Evolutionary conservation across 2,113 vertebrate genomes (phyloP).

Genomic region (Heterotilapia buettikoferi): DNA sequence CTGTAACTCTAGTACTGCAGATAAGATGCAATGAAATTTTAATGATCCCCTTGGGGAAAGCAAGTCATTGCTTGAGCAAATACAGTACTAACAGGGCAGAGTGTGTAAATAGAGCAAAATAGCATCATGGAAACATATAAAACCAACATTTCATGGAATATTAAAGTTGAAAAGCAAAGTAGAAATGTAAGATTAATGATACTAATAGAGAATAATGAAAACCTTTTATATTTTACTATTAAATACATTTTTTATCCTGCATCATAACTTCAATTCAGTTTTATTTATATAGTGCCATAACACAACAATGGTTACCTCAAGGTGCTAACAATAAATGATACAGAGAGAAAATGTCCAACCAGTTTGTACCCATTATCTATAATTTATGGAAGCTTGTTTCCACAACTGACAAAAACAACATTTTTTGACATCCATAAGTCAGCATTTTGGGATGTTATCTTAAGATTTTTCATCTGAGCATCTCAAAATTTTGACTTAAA

Average conservation of each 20-base stretch:
- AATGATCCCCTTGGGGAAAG: not conserved
- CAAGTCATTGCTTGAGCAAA: conserved; percentile 2
- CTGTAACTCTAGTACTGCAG: not conserved
- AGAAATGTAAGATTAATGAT: not conserved
- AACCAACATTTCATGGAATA: not conserved
- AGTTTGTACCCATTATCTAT: not conserved
- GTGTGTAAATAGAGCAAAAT: not conserved
- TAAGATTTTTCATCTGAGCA: not conserved
- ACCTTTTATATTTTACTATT: not conserved
- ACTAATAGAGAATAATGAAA: not conserved
- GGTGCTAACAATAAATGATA: not conserved
- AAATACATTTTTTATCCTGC: not conserved
- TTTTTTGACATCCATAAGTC: not conserved
- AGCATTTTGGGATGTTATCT: not conserved
- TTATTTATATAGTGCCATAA: not conserved
- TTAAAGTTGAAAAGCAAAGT: not conserved
- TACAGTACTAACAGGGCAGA: not conserved
- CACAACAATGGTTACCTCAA: not conserved
- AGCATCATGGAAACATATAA: not conserved
- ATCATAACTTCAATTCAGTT: not conserved
- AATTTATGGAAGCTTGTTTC: not conserved
- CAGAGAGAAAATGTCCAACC: not conserved
- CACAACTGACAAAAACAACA: not conserved
- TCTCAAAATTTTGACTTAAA: not conserved
- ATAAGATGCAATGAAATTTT: conserved; percentile 25